A percentile compares a stretch with the other conserved stretches of the same genome.
Evolutionary conservation across 2,888 invertebrate species (phyloP).

Genomic region (Dyspetes luteomarginatus): DNA sequence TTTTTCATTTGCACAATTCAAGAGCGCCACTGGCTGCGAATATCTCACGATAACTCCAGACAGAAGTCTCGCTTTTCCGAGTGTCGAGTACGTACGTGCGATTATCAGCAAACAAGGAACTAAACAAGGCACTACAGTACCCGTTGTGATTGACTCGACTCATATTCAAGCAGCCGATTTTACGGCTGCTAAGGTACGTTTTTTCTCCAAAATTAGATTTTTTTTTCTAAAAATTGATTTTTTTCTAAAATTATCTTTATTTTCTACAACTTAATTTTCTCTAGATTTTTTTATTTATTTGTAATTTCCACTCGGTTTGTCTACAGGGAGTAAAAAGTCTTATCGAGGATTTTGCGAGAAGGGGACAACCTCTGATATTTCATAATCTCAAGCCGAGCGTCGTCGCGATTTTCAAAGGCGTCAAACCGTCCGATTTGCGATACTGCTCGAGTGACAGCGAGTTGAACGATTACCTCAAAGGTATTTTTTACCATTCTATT

Average conservation of each 20-base stretch:
- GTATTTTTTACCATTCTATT: slow-evolving; percentile 73
- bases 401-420: slow-evolving; percentile 85
- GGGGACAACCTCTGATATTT: slow-evolving; percentile 86
- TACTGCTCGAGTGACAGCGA: slow-evolving; percentile 85
- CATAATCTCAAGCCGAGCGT: slow-evolving; percentile 86
- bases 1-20: too few relatives aligned
- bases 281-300: neutral
- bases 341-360: slow-evolving; percentile 85
- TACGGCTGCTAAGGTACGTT: slow-evolving; percentile 88
- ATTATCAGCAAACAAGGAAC: slow-evolving; percentile 90
- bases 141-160: slow-evolving; percentile 87
- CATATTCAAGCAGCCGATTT: slow-evolving; percentile 88
- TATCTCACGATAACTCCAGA: slow-evolving; percentile 87
- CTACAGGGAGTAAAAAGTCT: slow-evolving; percentile 87
- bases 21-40: slow-evolving; percentile 85
- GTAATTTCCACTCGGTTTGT: slow-evolving; percentile 30
- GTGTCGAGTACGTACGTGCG: slow-evolving; percentile 87
- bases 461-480: slow-evolving; percentile 85
- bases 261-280: slow-evolving; percentile 23
- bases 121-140: slow-evolving; percentile 85
- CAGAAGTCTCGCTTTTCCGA: slow-evolving; percentile 87
- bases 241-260: too few relatives aligned
- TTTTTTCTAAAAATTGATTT: too few relatives aligned
- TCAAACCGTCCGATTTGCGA: slow-evolving; percentile 85
- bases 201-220: too few relatives aligned